A percentile compares a stretch with the other conserved stretches of the same genome.
Evolutionary conservation across 2,888 invertebrate species (phyloP).

Genomic region (Antheraea assamensis): DNA sequence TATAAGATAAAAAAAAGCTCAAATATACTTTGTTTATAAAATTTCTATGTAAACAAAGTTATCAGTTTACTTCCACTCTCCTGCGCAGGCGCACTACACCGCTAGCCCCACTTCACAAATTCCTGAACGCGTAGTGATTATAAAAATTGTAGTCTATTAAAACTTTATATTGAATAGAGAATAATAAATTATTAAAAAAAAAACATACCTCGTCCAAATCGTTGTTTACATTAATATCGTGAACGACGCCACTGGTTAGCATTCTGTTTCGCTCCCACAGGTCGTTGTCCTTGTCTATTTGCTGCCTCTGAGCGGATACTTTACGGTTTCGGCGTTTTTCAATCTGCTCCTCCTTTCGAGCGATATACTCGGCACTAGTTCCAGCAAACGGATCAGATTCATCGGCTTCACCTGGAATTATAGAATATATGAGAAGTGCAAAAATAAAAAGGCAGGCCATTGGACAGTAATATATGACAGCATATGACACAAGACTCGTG

Average conservation of each 20-base stretch:
- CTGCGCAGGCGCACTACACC: no score
- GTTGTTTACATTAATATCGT: slow-evolving; percentile 92
- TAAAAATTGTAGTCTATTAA: no score
- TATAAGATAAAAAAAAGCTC: no score
- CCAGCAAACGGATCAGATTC: slow-evolving; percentile 96
- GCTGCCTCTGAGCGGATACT: slow-evolving; percentile 97
- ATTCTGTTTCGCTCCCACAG: slow-evolving; percentile 99
- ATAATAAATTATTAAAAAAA: background rate
- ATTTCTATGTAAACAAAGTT: no score
- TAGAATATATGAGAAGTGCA: background rate
- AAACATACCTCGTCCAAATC: slow-evolving; percentile 91
- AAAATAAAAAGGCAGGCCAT: no score
- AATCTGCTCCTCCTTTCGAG: slow-evolving; percentile 95
- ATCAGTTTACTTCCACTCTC: no score
- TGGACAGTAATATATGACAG: no score
- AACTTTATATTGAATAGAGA: no score
- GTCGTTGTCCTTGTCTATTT: slow-evolving; percentile 99
- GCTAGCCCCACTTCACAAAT: no score
- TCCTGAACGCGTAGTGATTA: no score
- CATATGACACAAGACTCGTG: no score
- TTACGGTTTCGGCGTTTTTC: slow-evolving; percentile 95
- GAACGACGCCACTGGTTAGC: slow-evolving; percentile 97
- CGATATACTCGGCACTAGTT: slow-evolving; percentile 95
- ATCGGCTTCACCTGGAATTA: slow-evolving; percentile 87
- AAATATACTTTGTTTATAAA: no score